Conservation (phyloP, 1,140 invertebrate genomes). For the Tachypleus tridentatus region DNA sequence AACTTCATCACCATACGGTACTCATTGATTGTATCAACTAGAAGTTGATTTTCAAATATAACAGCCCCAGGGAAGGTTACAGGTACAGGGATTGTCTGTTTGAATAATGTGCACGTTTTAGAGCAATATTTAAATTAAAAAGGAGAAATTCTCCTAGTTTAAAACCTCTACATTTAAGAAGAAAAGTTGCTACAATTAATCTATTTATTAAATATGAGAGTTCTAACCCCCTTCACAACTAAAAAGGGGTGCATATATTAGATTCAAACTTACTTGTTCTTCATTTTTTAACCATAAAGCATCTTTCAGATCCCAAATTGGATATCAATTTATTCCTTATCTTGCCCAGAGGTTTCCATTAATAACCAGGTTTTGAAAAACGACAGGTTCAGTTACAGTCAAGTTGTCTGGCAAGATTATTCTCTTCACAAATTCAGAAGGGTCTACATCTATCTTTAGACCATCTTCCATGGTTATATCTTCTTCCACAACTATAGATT, state of each 20-base stretch:
- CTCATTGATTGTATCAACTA: not conserved
- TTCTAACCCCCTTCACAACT: not conserved
- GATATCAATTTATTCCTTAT: slow-evolving; percentile 7
- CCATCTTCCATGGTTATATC: slow-evolving; percentile 8
- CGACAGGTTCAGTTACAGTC: not conserved
- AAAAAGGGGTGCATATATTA: not conserved
- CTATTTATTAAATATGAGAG: slow-evolving; percentile 2
- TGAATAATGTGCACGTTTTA: too few relatives aligned
- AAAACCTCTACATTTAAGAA: not conserved
- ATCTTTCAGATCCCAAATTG: slow-evolving; percentile 2
- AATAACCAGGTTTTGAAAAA: slow-evolving; percentile 8
- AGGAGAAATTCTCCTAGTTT: not conserved
- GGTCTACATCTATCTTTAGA: slow-evolving; percentile 11
- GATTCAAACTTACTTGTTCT: slow-evolving; percentile 7
- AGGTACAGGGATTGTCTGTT: not conserved
- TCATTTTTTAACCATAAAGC: slow-evolving; percentile 7
- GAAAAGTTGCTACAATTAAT: not conserved
- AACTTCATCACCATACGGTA: too few relatives aligned
- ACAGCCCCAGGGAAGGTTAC: not conserved
- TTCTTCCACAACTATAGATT: not conserved
- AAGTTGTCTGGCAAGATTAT: slow-evolving; percentile 8
- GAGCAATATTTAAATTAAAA: too few relatives aligned
- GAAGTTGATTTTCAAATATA: not conserved
- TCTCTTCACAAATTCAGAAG: slow-evolving; percentile 4
- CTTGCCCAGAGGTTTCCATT: not conserved